Conservation (phyloP, 35 echinoderm and acorn worm genomes). For the Hemicentrotus pulcherrimus region DNA sequence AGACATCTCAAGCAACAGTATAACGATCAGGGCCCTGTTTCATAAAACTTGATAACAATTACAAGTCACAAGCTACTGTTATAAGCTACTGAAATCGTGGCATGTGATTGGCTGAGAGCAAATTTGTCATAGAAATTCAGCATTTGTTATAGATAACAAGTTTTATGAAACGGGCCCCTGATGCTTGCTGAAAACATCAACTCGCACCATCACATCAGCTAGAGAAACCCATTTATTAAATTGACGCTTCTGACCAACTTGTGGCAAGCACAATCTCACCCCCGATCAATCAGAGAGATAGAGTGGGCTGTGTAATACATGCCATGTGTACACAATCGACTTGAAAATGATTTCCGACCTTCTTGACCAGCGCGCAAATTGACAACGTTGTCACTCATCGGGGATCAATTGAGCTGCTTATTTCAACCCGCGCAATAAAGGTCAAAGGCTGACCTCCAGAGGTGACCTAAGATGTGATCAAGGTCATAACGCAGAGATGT, state of each 20-base stretch:
- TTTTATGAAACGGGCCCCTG: too few relatives aligned
- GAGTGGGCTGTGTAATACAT: background rate
- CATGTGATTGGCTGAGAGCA: too few relatives aligned
- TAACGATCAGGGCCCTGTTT: background rate
- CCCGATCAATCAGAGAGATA: background rate
- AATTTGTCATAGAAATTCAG: too few relatives aligned
- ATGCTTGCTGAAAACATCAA: background rate
- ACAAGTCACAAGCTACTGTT: too few relatives aligned
- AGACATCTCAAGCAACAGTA: too few relatives aligned
- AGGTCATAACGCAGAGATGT: background rate
- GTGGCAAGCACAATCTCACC: background rate
- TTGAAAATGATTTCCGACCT: background rate
- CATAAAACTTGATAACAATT: too few relatives aligned
- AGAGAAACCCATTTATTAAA: background rate
- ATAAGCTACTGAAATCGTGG: too few relatives aligned
- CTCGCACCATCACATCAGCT: background rate
- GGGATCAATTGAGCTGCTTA: constrained; percentile 35
- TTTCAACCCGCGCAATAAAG: constrained; percentile 8
- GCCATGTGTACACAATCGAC: constrained; percentile 14
- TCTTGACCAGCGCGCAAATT: constrained; percentile 27
- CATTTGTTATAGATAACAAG: too few relatives aligned
- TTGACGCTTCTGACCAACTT: background rate
- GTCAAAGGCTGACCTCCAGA: constrained; percentile 19
- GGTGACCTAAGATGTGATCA: constrained; percentile 31
- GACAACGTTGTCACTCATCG: constrained; percentile 45